Percentiles rank a stretch among this genome's conserved stretches.
These are phyloP conservation scores for Bilobella aurantiaca DNA, from an alignment of 1,140 invertebrate species.

Conservation along the genomic window DNA sequence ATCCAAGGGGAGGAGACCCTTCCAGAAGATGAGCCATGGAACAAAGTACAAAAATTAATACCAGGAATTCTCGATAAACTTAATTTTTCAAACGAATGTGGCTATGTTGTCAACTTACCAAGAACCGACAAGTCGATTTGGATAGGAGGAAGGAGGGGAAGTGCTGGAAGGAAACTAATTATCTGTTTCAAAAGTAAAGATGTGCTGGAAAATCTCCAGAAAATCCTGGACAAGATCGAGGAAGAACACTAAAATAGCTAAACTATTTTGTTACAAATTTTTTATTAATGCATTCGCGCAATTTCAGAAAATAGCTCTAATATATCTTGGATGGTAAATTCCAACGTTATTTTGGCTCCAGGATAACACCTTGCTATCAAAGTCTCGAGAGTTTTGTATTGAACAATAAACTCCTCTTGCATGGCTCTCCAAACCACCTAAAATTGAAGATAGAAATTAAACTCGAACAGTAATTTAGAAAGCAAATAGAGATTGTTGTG, in stretches of 20 bases:
- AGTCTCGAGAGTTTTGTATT: constrained; percentile 88
- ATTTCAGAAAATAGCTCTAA: constrained; percentile 96
- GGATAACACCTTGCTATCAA: constrained; percentile 94
- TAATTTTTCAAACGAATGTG: too few species aligned
- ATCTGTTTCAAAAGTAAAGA: background rate
- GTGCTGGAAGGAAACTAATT: background rate
- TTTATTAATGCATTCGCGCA: constrained; percentile 73
- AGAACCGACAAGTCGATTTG: too few species aligned
- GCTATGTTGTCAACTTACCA: too few species aligned
- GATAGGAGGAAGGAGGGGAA: background rate
- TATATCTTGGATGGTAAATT: constrained; percentile 94
- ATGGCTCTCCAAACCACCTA: constrained; percentile 97
- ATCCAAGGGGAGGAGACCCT: too few species aligned
- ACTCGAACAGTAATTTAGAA: too few species aligned
- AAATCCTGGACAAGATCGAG: background rate
- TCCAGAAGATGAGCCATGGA: too few species aligned
- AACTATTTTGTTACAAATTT: background rate
- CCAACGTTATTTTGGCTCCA: constrained; percentile 82
- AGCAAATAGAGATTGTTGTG: too few species aligned
- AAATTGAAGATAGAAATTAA: background rate
- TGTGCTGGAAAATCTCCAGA: background rate
- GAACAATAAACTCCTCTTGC: constrained; percentile 97
- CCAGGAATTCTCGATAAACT: too few species aligned
- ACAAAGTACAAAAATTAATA: too few species aligned
- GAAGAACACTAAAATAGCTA: background rate